Conservation (phyloP, 2,797 vertebrate species). For the Galagoides demidoff region DNA sequence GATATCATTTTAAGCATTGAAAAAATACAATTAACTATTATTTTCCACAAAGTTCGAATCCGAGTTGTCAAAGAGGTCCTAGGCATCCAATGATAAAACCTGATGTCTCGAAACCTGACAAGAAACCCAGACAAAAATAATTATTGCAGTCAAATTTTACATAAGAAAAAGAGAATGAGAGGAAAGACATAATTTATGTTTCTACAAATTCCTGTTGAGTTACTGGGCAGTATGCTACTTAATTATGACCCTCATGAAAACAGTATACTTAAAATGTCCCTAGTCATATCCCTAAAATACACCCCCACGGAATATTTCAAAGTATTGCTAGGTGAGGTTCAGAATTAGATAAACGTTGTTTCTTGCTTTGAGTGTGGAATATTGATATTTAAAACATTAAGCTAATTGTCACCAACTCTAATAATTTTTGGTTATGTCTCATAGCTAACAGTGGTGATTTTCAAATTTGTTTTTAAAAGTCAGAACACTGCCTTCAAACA, state of each 20-base stretch:
- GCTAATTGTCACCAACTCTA: not conserved
- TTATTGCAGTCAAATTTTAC: not conserved
- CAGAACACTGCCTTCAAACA: not conserved
- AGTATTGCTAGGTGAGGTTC: not conserved
- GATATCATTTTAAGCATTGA: constrained; percentile 69
- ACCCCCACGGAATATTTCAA: not conserved
- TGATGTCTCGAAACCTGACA: constrained; percentile 50
- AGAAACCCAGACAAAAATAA: not conserved
- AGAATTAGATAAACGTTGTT: not conserved
- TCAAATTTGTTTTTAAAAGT: not conserved
- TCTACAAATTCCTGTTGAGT: constrained; percentile 37
- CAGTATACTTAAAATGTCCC: not conserved
- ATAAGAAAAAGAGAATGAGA: constrained; percentile 4
- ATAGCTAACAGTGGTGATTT: not conserved
- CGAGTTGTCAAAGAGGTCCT: constrained; percentile 35
- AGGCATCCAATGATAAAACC: constrained; percentile 51
- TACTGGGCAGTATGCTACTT: not conserved
- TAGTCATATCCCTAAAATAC: constrained; percentile 9
- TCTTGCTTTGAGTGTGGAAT: not conserved
- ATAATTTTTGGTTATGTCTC: not conserved
- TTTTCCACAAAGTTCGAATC: constrained; percentile 62
- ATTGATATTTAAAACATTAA: not conserved
- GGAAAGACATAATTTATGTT: not conserved
- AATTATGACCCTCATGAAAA: not conserved
- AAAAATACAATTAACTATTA: constrained; percentile 74